Evolutionary conservation across 2,113 vertebrate species (phyloP), one percentile per base, ranked within the genome.

Genomic region (Carassius carassius): DNA sequence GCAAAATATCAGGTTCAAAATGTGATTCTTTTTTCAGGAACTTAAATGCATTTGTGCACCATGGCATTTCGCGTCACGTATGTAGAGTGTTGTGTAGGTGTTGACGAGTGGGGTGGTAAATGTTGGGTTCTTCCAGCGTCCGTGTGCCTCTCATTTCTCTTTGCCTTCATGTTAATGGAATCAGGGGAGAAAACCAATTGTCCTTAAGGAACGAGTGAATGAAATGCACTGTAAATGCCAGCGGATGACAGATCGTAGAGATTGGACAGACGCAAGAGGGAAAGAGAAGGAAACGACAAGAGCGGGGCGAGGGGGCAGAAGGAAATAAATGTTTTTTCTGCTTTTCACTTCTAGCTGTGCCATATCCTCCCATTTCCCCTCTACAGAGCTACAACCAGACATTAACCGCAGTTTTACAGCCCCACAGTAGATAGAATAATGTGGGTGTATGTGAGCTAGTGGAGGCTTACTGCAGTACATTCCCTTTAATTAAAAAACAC

Each of bases 161-260:
- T 95, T 94, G 56, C 54, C 90, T 93, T 96, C 96, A 97, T 97
- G 96, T 94, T 96, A 96, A 97, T 97, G 95, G 95, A 95, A 95
- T 96, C 94, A 95, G 94, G 77, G 83, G 70, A 86, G 95, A 96
- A 96, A 96, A 96, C 95, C 95, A 96, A 96, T 96, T 96, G 96
- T 97, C 96, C 96, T 97, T 96, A 97, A 96, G 95, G 95, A 96
- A 94, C 94, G 94, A 84, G 92, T 94, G 95, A 96, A 96, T 96
- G 95, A 96, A 96, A 95, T 94, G 94, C 94, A 94, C 95, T 95
- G 96, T 96, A 97, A 97, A 97, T 96, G 96, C 96, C 96, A 97
- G 91, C 90, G 92, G 92, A 95, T 97, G 96, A 96, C 94, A 96
- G 96, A 97, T 95, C 94, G 95, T 93, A 94, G 51, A 95, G 95